A percentile compares a stretch with the other conserved stretches of the same genome.
Evolutionary conservation across 2,113 vertebrate genomes (phyloP).

Genomic region (Hippocampus guttulatus): DNA sequence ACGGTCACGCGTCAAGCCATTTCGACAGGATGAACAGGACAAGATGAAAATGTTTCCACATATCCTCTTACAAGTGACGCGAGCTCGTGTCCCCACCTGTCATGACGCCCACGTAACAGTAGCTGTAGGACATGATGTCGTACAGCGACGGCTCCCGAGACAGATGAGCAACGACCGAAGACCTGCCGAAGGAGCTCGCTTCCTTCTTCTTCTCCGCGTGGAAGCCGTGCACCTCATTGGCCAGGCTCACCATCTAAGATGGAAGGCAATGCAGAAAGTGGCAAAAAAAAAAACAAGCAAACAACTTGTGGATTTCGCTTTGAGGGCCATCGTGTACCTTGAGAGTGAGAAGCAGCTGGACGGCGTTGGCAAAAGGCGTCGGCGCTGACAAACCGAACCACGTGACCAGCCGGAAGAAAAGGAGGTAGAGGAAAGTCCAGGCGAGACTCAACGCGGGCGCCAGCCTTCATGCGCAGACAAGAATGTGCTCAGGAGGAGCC

Average conservation of each 20-base stretch:
- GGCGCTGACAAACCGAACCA: conserved; percentile 76
- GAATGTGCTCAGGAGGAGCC: too few relatives aligned
- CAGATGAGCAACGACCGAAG: conserved; percentile 66
- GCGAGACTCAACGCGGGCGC: conserved; percentile 76
- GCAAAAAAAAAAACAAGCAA: neutral
- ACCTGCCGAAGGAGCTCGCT: conserved; percentile 75
- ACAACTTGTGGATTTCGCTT: neutral
- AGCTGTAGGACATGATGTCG: conserved; percentile 82
- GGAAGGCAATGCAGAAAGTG: neutral
- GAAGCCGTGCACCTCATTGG: conserved; percentile 80
- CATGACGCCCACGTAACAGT: conserved; percentile 87
- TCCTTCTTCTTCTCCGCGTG: conserved; percentile 79
- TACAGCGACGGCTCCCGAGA: conserved; percentile 75
- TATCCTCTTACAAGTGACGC: neutral
- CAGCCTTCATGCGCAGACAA: conserved; percentile 58
- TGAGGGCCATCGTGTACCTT: conserved; percentile 69
- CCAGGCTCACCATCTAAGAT: conserved; percentile 84
- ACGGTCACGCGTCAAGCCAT: conserved; percentile 55
- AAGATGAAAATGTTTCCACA: neutral
- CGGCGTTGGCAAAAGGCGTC: conserved; percentile 82
- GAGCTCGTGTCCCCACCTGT: conserved; percentile 70
- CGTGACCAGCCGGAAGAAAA: conserved; percentile 80
- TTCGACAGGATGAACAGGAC: conserved; percentile 3
- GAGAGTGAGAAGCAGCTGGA: conserved; percentile 84
- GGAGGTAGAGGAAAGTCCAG: conserved; percentile 87